phyloP scores from a whole-genome alignment of 2,113 vertebrate genomes.

The Platycercus adscitus region DNA sequence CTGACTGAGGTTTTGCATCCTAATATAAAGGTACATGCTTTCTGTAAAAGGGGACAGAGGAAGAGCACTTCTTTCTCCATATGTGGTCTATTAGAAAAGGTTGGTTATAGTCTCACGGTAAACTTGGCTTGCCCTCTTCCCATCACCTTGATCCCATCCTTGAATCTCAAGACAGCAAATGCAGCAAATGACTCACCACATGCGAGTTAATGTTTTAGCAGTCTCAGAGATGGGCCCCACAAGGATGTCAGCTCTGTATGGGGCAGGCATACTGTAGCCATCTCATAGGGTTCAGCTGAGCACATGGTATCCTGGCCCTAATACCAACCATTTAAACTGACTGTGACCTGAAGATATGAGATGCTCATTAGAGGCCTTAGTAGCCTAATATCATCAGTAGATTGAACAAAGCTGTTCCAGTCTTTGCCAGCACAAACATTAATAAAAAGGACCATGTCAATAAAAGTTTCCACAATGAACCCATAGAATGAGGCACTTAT shows the following conservation, averaged over 20 bases:
- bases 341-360: slow-evolving; percentile 54
- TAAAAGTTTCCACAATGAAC: slow-evolving; percentile 71
- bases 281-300: not conserved
- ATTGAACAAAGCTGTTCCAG: slow-evolving; percentile 59
- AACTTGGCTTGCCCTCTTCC: slow-evolving; percentile 43
- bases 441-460: slow-evolving; percentile 67
- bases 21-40: not conserved
- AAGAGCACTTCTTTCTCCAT: not conserved
- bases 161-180: not conserved
- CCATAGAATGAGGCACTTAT: slow-evolving; percentile 74
- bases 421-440: slow-evolving; percentile 68
- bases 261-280: not conserved
- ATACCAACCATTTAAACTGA: slow-evolving; percentile 59
- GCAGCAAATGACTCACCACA: not conserved
- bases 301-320: not conserved
- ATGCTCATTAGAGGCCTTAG: slow-evolving; percentile 70
- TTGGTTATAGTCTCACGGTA: not conserved
- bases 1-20: not conserved
- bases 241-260: not conserved
- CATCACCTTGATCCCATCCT: not conserved
- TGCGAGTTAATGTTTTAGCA: not conserved
- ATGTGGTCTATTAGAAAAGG: not conserved
- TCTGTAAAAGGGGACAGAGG: not conserved
- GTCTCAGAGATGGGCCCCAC: not conserved
- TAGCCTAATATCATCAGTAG: slow-evolving; percentile 66